Percentiles rank a stretch among this genome's conserved stretches.
Conservation (phyloP, 2,797 vertebrate genomes). For the Epinephelus malabaricus region DNA sequence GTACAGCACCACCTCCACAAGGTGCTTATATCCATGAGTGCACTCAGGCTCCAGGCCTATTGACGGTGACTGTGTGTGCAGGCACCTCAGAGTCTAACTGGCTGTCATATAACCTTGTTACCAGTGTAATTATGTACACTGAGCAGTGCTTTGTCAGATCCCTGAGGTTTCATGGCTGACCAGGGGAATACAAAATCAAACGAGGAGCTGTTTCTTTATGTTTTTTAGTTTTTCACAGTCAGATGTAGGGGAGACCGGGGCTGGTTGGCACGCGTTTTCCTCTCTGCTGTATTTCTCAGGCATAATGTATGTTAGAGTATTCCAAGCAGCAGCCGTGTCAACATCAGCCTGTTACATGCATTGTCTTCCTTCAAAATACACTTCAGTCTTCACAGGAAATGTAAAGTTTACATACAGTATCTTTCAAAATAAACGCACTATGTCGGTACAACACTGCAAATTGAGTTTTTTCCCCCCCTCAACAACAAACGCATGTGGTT, state of each 20-base stretch:
- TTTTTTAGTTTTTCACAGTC: conserved; percentile 6
- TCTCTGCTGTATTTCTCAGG: too few relatives aligned
- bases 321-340: too few relatives aligned
- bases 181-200: conserved; percentile 22
- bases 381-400: too few relatives aligned
- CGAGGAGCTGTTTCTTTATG: neutral
- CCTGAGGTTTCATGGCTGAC: conserved; percentile 37
- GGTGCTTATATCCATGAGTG: conserved; percentile 46
- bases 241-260: neutral
- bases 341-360: too few relatives aligned
- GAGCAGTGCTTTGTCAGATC: conserved; percentile 56
- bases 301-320: too few relatives aligned
- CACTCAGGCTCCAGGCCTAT: conserved; percentile 60
- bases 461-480: too few relatives aligned
- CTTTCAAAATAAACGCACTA: too few relatives aligned
- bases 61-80: conserved; percentile 45
- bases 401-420: too few relatives aligned
- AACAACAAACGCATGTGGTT: too few relatives aligned
- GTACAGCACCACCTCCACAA: conserved; percentile 15
- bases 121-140: conserved; percentile 55
- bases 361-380: too few relatives aligned
- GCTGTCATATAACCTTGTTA: conserved; percentile 71
- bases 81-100: conserved; percentile 67
- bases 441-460: too few relatives aligned
- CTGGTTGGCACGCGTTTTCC: too few relatives aligned